A percentile compares a stretch with the other conserved stretches of the same genome.
Evolutionary conservation across 2,888 invertebrate species (phyloP).

Genomic region (Drosophila nr. perissopoda): DNA sequence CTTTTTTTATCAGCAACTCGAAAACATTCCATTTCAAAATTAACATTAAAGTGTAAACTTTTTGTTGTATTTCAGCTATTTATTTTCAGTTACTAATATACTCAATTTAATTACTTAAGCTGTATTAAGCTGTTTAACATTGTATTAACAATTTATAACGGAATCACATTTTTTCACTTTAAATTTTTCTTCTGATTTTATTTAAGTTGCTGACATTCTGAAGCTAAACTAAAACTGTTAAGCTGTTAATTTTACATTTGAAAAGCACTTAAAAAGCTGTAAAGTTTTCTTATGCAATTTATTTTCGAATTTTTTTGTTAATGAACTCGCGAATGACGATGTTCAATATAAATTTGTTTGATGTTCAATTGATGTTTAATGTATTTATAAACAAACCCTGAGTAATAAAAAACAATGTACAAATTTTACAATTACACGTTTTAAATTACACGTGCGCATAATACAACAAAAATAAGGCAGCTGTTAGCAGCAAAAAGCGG

Average conservation of each 20-base stretch:
- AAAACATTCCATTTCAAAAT: background rate
- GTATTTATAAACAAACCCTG: background rate
- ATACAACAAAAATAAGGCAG: background rate
- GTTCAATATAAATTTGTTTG: background rate
- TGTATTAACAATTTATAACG: background rate
- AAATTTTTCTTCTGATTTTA: background rate
- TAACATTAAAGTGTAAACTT: background rate
- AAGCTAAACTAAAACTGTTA: background rate
- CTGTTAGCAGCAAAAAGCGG: background rate
- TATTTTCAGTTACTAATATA: background rate
- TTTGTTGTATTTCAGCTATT: background rate
- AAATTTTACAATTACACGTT: background rate
- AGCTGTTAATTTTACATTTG: background rate
- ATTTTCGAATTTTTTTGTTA: background rate
- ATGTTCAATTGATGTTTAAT: constrained; percentile 7
- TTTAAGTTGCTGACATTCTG: background rate
- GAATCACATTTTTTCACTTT: background rate
- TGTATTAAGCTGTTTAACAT: background rate
- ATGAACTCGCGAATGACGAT: background rate
- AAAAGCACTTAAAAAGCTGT: background rate
- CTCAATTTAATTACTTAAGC: background rate
- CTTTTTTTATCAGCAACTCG: background rate
- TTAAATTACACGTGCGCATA: constrained; percentile 18
- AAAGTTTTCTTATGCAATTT: background rate
- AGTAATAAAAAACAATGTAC: constrained; percentile 4